A percentile compares a stretch with the other conserved stretches of the same genome.
These are phyloP conservation scores for Psix sp. DNA, from an alignment of 1,140 invertebrate species.

Conservation along the genomic window DNA sequence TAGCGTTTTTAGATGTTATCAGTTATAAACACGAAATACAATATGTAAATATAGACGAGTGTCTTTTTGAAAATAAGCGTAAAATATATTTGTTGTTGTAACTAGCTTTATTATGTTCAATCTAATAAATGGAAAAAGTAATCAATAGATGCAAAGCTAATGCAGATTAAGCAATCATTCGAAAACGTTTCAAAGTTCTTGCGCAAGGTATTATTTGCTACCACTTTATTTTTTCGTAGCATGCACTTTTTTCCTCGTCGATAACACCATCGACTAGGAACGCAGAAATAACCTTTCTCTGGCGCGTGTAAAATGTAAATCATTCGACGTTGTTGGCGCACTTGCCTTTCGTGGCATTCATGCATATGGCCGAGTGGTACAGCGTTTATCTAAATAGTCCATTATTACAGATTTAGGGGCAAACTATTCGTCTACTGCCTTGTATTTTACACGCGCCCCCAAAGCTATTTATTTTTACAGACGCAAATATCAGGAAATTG, in stretches of 20 bases:
- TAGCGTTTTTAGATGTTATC: too few relatives aligned
- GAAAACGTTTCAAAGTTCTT: constrained; percentile 10
- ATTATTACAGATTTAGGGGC: constrained; percentile 51
- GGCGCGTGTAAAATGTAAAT: constrained; percentile 55
- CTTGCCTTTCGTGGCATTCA: constrained; percentile 43
- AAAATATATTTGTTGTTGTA: too few relatives aligned
- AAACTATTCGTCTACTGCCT: constrained; percentile 31
- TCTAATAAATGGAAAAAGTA: too few relatives aligned
- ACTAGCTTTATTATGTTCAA: too few relatives aligned
- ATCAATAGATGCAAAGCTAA: neutral
- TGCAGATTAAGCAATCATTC: constrained; percentile 34
- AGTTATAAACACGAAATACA: too few relatives aligned
- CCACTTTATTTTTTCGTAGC: constrained; percentile 37
- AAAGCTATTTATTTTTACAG: constrained; percentile 9
- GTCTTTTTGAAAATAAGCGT: too few relatives aligned
- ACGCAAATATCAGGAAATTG: neutral
- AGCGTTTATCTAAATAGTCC: constrained; percentile 55
- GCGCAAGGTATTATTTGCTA: constrained; percentile 37
- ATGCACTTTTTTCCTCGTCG: constrained; percentile 37
- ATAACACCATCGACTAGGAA: constrained; percentile 42
- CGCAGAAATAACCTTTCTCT: constrained; percentile 41
- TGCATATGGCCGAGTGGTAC: constrained; percentile 41
- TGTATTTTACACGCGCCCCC: constrained; percentile 18
- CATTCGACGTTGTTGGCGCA: constrained; percentile 34
- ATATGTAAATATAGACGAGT: too few relatives aligned